Conservation (phyloP, 1,140 invertebrate genomes). For the Achroia grisella region DNA sequence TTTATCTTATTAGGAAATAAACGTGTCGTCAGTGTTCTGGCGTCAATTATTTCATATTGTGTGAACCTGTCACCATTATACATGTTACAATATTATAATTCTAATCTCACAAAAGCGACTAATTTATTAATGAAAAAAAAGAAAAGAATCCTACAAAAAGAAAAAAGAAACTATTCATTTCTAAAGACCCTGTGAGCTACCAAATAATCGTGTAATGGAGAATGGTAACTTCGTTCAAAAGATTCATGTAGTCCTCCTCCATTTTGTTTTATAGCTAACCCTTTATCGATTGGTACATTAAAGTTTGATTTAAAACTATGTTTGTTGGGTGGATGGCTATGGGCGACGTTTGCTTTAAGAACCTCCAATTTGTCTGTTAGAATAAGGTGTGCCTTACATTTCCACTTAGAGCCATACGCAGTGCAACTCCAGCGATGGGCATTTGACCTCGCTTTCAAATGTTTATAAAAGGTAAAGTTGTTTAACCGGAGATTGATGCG, state of each 20-base stretch:
- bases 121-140: neutral
- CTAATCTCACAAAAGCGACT: neutral
- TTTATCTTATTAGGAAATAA: too few relatives aligned
- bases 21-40: too few relatives aligned
- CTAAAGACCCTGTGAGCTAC: constrained; percentile 57
- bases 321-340: constrained; percentile 53
- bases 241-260: constrained; percentile 1
- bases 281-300: neutral
- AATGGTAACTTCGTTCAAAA: constrained; percentile 1
- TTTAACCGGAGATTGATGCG: constrained; percentile 60
- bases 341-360: constrained; percentile 47
- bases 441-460: constrained; percentile 51
- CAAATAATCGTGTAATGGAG: constrained; percentile 50
- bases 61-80: too few relatives aligned
- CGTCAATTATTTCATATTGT: too few relatives aligned
- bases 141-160: neutral
- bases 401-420: constrained; percentile 60
- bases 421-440: constrained; percentile 65
- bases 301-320: constrained; percentile 7
- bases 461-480: constrained; percentile 63
- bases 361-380: constrained; percentile 60
- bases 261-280: constrained; percentile 23
- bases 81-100: neutral
- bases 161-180: constrained; percentile 22
- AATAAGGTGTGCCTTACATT: constrained; percentile 61